Percentiles rank a stretch among this genome's conserved stretches.
These are phyloP conservation scores for Quadriops clusia DNA, from an alignment of 2,888 invertebrate genomes.

Conservation along the genomic window DNA sequence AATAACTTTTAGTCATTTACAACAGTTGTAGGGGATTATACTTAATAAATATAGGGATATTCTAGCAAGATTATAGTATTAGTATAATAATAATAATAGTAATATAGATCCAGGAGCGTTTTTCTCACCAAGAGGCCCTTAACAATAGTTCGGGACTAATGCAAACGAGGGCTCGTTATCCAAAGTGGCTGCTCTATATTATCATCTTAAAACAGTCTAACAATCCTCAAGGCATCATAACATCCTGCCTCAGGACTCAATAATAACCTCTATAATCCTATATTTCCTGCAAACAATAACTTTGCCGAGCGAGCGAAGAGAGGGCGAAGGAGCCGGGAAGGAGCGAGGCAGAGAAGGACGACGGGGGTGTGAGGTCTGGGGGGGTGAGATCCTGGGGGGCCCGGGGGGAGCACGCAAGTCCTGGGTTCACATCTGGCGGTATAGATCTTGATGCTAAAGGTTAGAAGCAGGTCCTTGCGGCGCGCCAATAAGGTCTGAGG, in stretches of 20 bases:
- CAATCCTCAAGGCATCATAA: constrained; percentile 21
- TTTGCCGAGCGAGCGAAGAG: constrained; percentile 12
- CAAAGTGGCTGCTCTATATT: constrained; percentile 13
- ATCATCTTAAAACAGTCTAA: constrained; percentile 18
- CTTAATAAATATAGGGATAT: no score
- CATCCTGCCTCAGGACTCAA: constrained; percentile 25
- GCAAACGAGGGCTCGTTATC: not conserved
- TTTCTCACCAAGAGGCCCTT: no score
- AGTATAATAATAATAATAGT: no score
- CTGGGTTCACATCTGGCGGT: no score
- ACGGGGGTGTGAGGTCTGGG: no score
- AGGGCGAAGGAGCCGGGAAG: constrained; percentile 6
- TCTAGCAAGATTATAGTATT: no score
- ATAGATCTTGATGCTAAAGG: constrained; percentile 36
- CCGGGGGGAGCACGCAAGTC: no score
- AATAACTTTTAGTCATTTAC: constrained; percentile 3
- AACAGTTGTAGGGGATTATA: no score
- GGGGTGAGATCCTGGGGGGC: no score
- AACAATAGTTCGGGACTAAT: no score
- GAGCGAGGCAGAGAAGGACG: constrained; percentile 6
- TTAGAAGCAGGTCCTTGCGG: constrained; percentile 34
- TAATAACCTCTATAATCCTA: constrained; percentile 29
- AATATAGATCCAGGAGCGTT: no score
- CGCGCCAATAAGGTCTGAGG: constrained; percentile 38
- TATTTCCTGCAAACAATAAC: constrained; percentile 33